phyloP scores from a whole-genome alignment of 2,888 invertebrate genomes.

The Bibio marci region DNA sequence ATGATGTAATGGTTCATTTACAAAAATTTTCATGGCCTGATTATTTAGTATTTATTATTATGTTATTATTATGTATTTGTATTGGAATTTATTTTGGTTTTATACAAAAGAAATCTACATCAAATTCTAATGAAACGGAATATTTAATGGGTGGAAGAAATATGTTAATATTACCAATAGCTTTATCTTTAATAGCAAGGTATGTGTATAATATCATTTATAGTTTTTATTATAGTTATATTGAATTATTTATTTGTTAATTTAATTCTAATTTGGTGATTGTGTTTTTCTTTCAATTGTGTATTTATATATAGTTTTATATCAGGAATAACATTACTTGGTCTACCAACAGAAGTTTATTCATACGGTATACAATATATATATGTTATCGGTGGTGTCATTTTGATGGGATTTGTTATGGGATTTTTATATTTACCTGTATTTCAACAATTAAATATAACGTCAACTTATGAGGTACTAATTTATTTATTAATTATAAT shows the following conservation, averaged over 20 bases:
- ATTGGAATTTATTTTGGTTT: constrained; percentile 70
- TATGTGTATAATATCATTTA: constrained; percentile 23
- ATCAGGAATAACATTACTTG: constrained; percentile 61
- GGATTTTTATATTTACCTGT: constrained; percentile 53
- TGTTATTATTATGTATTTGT: constrained; percentile 52
- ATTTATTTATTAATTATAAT: not conserved
- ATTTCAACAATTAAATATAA: constrained; percentile 53
- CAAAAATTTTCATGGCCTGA: constrained; percentile 27
- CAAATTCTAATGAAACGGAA: constrained; percentile 37
- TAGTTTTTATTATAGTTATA: not conserved
- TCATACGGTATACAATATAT: constrained; percentile 65
- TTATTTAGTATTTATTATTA: constrained; percentile 31
- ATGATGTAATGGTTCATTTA: constrained; percentile 8
- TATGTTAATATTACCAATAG: constrained; percentile 62
- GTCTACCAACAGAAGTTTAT: constrained; percentile 65
- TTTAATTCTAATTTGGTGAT: not conserved
- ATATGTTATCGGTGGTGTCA: constrained; percentile 42
- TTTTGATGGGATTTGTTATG: constrained; percentile 48
- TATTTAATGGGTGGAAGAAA: constrained; percentile 67
- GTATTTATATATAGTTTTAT: constrained; percentile 38
- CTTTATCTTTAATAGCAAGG: constrained; percentile 69
- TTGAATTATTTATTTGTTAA: not conserved
- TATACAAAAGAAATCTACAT: constrained; percentile 33
- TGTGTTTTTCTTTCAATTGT: not conserved
- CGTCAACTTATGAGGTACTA: constrained; percentile 62